Evolutionary conservation across 2,797 vertebrate genomes (phyloP), one percentile per base, ranked within the genome.

Genomic region (Anabas testudineus): DNA sequence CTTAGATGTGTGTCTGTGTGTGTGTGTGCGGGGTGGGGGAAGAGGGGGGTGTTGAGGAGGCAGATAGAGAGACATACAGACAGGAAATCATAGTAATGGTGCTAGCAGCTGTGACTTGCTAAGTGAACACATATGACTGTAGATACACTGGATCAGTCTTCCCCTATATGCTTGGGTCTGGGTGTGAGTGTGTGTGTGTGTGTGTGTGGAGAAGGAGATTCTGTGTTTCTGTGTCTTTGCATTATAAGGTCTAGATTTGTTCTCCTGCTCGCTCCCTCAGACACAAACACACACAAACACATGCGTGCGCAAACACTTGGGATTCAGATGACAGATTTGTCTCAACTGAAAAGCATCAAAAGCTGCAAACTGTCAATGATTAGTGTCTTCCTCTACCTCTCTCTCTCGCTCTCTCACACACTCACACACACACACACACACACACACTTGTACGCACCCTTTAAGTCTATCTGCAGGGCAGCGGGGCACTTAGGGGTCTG

Each of bases 101-200:
- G 84, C 86, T 86, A 92, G 86, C 92, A 93, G 91, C 91, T 92
- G 91, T 84, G 85, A 64, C 78, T 87, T 85, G 74, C 84, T 90
- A 94, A 93, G 92, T 89, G 90, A 92, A 92, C 86, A 85, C 87
- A 91, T 88, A 90, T 81, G 73, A 81, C 80, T 82, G 70, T 42
- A 84, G 84, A 84, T 86, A 80, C 68, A 80, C 74, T 73, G 81
- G 76, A 76, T 83, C 66, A 5, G 85, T 76, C 81, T 71, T 78
- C 73, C 57, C 56, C 51, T 70, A 56, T 70, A 56, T 83, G 76
- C 78, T 74, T 13, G 43, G 64, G 72, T 83, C 32, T 71, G 43
- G 68, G 48, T 36, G 48, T 71, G 57, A 36, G 54, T 78, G 39
- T 45, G 62, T 24, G 39, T 75, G 30, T 69, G 71, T 72, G 57